phyloP scores from a whole-genome alignment of 2,113 vertebrate species.

The Perca flavescens region DNA sequence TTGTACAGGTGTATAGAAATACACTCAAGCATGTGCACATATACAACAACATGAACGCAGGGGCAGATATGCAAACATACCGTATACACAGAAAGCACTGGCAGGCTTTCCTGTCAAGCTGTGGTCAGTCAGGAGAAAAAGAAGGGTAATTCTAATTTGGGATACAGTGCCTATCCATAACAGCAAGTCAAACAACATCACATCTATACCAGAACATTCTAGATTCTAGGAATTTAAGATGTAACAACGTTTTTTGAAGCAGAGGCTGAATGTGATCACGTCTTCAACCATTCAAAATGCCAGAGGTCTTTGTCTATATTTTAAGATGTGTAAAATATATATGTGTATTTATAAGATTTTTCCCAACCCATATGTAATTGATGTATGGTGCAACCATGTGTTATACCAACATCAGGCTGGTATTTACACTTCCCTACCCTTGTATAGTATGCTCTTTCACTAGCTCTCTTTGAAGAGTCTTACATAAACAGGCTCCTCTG shows the following conservation, averaged over 20 bases:
- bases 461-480: slow-evolving; percentile 75
- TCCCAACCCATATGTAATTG: slow-evolving; percentile 19
- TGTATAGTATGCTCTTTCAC: slow-evolving; percentile 74
- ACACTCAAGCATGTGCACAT: slow-evolving; percentile 34
- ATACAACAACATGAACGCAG: slow-evolving; percentile 4
- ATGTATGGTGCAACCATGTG: slow-evolving; percentile 55
- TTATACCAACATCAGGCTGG: slow-evolving; percentile 69
- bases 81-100: slow-evolving; percentile 12
- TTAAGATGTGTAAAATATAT: slow-evolving; percentile 14
- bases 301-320: slow-evolving; percentile 1
- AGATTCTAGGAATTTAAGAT: slow-evolving; percentile 62
- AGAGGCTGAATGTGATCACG: not conserved
- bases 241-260: slow-evolving; percentile 40
- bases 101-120: slow-evolving; percentile 62
- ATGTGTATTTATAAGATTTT: slow-evolving; percentile 50
- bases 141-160: slow-evolving; percentile 64
- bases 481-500: slow-evolving; percentile 71
- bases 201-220: slow-evolving; percentile 48
- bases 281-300: slow-evolving; percentile 13
- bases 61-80: slow-evolving; percentile 35
- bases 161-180: slow-evolving; percentile 59
- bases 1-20: slow-evolving; percentile 15
- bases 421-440: slow-evolving; percentile 73
- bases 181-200: slow-evolving; percentile 68
- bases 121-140: slow-evolving; percentile 58